phyloP scores from a whole-genome alignment of 2,888 invertebrate genomes.

The Hirtodrosophila cameraria region DNA sequence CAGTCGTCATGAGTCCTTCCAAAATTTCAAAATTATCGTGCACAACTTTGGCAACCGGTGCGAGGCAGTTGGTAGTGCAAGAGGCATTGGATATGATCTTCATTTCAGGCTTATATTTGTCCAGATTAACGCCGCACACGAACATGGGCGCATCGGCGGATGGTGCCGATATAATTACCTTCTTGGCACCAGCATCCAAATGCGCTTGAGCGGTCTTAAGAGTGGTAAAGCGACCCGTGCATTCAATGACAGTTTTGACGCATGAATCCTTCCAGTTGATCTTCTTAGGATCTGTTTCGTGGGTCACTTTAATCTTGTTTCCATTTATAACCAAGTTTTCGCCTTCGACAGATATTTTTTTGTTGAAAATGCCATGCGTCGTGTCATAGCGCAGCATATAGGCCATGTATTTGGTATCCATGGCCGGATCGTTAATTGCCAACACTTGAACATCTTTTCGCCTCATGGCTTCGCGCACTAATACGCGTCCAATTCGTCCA shows the following conservation, averaged over 20 bases:
- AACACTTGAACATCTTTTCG: constrained; percentile 88
- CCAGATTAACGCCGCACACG: constrained; percentile 97
- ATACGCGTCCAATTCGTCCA: constrained; percentile 86
- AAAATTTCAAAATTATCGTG: constrained; percentile 97
- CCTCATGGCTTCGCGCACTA: constrained; percentile 96
- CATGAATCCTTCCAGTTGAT: constrained; percentile 52
- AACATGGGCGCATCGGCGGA: constrained; percentile 99
- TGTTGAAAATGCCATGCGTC: constrained; percentile 97
- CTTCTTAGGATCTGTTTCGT: constrained; percentile 80
- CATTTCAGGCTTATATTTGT: constrained; percentile 91
- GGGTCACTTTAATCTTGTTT: constrained; percentile 87
- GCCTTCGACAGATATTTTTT: constrained; percentile 91
- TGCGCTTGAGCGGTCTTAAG: constrained; percentile 95
- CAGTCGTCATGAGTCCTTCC: constrained; percentile 97
- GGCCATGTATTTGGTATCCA: constrained; percentile 98
- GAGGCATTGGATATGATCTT: constrained; percentile 97
- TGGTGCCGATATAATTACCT: constrained; percentile 98
- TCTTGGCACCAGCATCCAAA: constrained; percentile 95
- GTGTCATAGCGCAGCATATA: constrained; percentile 99
- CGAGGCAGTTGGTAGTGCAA: constrained; percentile 99
- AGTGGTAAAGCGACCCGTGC: constrained; percentile 99
- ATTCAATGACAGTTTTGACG: constrained; percentile 93
- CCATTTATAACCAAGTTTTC: constrained; percentile 93
- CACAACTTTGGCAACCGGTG: constrained; percentile 97
- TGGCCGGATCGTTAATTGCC: constrained; percentile 98